Base-by-base conservation (phyloP, 30 jellyfish, hydroid and myxozoan species). In the Mastigias papua region DNA sequence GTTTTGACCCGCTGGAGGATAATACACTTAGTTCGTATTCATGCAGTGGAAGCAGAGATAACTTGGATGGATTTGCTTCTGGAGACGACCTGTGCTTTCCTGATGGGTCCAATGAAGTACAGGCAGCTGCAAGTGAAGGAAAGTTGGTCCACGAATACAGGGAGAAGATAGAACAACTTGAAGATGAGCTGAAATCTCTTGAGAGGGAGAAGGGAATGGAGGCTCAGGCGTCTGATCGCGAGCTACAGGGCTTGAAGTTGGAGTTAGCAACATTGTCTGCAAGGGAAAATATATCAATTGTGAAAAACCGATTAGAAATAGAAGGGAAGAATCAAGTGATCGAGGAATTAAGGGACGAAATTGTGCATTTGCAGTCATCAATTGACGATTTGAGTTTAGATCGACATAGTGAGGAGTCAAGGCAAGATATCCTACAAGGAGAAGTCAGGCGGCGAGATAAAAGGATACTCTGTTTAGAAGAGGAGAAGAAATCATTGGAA, bases 241-340 rank as follows among this genome's bases (percentile, higher is more conserved):
- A 94, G 64, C 58, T 89, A 21, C 95, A 92, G 34, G 91, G 90
- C 16, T 72, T 87, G 77, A 86, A 87, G 61, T 68, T 94, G 42
- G 97, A 94, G 67, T 50, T 94, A 35, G 82, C 98, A 16, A 94
- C 86, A 51, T 89, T 82, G 48, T 67, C 94, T 1, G 98, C 98
- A 23, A 93, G 96, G 84, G 98, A 94, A 73, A 94, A 94, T 65
- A 82, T 94, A 61, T 25, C 96, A 9, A 90, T 88, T n/a, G 80
- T 94, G 57, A 94, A 89, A 85, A 82, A 84, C 42, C 63, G 98
- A 23, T 72, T 94, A 8, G 98, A 94, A 29, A 51, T 89, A 17
- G 98, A 94, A 66, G 95, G 97, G 37, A 94, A 94, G 80, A 73
- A 58, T n/a, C 73, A 63, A 31, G 79, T 89, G 71, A 89, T 94